These are phyloP conservation scores for Bembecia ichneumoniformis DNA, from an alignment of 2,888 invertebrate genomes.

Conservation along the genomic window DNA sequence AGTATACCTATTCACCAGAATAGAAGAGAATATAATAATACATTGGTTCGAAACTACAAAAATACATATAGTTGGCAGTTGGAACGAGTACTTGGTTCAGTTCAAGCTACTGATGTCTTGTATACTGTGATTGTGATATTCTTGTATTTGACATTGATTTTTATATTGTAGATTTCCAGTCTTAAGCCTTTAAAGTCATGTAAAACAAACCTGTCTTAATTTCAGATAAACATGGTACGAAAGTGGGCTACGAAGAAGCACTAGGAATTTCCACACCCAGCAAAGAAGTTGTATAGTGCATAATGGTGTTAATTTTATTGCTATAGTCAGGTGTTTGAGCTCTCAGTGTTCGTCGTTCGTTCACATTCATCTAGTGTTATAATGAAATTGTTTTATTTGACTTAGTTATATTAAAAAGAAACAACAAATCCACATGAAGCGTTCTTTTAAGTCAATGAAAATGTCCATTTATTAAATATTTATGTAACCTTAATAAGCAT, in stretches of 20 bases:
- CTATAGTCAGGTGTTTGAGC: conserved; percentile 37
- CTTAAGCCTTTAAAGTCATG: too few species aligned
- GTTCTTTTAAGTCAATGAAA: conserved; percentile 45
- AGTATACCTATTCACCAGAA: too few species aligned
- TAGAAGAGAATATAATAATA: too few species aligned
- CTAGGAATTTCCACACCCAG: conserved; percentile 93
- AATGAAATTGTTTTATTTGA: conserved; percentile 29
- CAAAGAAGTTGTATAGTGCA: conserved; percentile 80
- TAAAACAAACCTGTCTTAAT: conserved; percentile 7
- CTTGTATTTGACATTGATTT: neutral
- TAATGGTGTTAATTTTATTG: conserved; percentile 18
- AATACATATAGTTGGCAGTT: too few species aligned
- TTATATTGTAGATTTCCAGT: neutral
- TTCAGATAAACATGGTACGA: conserved; percentile 71
- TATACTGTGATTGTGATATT: neutral
- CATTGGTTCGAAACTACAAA: too few species aligned
- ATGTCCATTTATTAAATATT: conserved; percentile 43
- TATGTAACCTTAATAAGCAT: conserved; percentile 33
- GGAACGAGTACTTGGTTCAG: too few species aligned
- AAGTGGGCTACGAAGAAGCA: conserved; percentile 90
- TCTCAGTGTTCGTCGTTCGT: conserved; percentile 64
- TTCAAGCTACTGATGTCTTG: too few species aligned
- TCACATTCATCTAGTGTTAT: conserved; percentile 47
- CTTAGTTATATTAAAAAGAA: neutral
- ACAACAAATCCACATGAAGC: conserved; percentile 19